These are phyloP conservation scores for Scortum barcoo DNA, from an alignment of 2,113 vertebrate genomes.

Conservation along the genomic window DNA sequence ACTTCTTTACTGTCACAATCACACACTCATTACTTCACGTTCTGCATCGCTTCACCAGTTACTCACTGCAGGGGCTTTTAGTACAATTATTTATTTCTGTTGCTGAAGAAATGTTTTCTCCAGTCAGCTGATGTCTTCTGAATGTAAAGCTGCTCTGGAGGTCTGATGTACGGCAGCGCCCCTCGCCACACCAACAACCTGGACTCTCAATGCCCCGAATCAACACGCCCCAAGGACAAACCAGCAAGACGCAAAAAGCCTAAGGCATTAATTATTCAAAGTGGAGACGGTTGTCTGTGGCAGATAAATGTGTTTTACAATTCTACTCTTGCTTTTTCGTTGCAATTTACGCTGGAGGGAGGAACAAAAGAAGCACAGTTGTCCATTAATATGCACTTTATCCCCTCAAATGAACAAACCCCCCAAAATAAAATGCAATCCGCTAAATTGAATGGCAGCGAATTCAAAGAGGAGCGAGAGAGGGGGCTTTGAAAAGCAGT, in stretches of 20 bases:
- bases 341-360: slow-evolving; percentile 65
- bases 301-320: slow-evolving; percentile 81
- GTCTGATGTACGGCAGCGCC: slow-evolving; percentile 12
- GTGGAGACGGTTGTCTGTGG: slow-evolving; percentile 55
- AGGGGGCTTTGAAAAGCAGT: neutral
- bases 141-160: slow-evolving; percentile 23
- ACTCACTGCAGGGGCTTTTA: slow-evolving; percentile 11
- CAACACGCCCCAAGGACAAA: slow-evolving; percentile 66
- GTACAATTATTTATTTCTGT: slow-evolving; percentile 41
- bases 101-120: slow-evolving; percentile 10
- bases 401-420: slow-evolving; percentile 49
- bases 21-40: slow-evolving; percentile 41
- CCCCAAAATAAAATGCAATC: slow-evolving; percentile 46
- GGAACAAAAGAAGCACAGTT: slow-evolving; percentile 27
- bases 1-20: slow-evolving; percentile 38
- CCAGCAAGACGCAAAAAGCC: slow-evolving; percentile 52
- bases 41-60: slow-evolving; percentile 51
- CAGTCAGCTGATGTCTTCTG: slow-evolving; percentile 6
- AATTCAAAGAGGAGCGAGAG: neutral
- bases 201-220: slow-evolving; percentile 22
- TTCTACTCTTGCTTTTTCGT: slow-evolving; percentile 55
- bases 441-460: slow-evolving; percentile 34
- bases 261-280: slow-evolving; percentile 81
- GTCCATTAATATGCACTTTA: slow-evolving; percentile 71
- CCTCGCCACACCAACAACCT: neutral